phyloP scores from a whole-genome alignment of 2,797 vertebrate genomes.

The Tachyglossus aculeatus region DNA sequence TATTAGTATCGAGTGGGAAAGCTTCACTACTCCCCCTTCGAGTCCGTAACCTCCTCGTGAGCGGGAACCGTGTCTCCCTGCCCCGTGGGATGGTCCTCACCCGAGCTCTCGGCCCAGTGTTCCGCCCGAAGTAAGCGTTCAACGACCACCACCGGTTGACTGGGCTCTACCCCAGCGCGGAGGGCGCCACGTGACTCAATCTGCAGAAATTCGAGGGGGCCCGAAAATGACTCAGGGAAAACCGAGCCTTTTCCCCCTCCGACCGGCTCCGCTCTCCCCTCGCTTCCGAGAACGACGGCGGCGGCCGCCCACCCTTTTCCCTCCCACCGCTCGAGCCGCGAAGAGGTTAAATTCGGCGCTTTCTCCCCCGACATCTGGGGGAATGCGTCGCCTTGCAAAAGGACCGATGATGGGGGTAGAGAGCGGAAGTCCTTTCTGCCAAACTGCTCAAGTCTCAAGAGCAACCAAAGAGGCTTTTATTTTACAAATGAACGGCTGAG shows the following conservation, averaged over 20 bases:
- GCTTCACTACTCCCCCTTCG: too few relatives aligned
- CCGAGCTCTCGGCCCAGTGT: too few relatives aligned
- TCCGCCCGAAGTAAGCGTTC: too few relatives aligned
- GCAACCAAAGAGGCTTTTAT: conserved; percentile 44
- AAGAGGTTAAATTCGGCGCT: background rate
- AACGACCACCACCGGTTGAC: too few relatives aligned
- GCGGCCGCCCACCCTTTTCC: background rate
- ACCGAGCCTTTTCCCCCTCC: conserved; percentile 13
- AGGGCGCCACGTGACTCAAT: background rate
- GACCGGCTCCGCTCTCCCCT: conserved; percentile 10
- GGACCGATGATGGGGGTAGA: conserved; percentile 7
- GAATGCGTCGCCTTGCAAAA: conserved; percentile 36
- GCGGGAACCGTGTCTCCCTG: too few relatives aligned
- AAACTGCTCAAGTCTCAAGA: conserved; percentile 33
- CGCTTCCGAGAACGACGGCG: background rate
- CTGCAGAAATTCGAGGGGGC: conserved; percentile 11
- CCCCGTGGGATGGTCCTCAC: too few relatives aligned
- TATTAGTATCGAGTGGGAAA: too few relatives aligned
- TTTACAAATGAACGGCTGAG: too few relatives aligned
- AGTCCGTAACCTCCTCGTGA: too few relatives aligned
- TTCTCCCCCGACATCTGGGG: conserved; percentile 22
- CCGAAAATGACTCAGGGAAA: background rate
- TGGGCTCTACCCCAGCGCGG: too few relatives aligned
- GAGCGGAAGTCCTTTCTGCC: conserved; percentile 1
- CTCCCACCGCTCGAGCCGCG: conserved; percentile 16